These are phyloP conservation scores for Clinocottus analis DNA, from an alignment of 2,113 vertebrate species.

Conservation along the genomic window DNA sequence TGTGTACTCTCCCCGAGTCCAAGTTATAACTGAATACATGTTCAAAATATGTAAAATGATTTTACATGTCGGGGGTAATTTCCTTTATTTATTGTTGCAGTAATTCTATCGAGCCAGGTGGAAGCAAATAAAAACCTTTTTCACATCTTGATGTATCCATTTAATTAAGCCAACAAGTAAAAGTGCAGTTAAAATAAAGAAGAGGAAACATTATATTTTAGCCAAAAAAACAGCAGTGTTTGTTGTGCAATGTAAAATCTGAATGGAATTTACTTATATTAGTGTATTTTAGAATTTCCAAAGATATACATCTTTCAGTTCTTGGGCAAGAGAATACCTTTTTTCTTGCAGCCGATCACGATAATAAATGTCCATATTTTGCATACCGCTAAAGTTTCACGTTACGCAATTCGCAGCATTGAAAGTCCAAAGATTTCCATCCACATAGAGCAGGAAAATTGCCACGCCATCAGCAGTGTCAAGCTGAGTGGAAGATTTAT, in stretches of 20 bases:
- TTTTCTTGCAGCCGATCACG: not conserved
- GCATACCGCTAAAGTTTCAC: not conserved
- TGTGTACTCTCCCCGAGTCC: too few species aligned
- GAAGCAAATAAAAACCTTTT: not conserved
- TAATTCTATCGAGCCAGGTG: not conserved
- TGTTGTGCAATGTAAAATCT: too few species aligned
- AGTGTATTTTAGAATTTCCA: not conserved
- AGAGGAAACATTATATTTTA: not conserved
- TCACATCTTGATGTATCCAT: not conserved
- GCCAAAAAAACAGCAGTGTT: too few species aligned
- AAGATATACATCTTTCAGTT: not conserved
- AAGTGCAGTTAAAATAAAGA: not conserved
- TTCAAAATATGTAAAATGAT: not conserved
- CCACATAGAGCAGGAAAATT: conserved; percentile 16
- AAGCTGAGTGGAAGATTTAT: conserved; percentile 46
- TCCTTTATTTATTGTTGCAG: not conserved
- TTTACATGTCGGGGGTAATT: too few species aligned
- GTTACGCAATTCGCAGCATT: not conserved
- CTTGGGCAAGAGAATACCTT: not conserved
- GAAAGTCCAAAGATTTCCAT: conserved; percentile 21
- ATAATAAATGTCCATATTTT: not conserved
- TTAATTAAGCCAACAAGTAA: not conserved
- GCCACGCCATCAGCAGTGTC: conserved; percentile 38
- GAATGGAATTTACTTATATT: too few species aligned
- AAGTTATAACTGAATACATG: too few species aligned